Percentiles rank a stretch among this genome's conserved stretches.
Conservation (phyloP, 2,888 invertebrate species). For the Daptonema setosum region DNA sequence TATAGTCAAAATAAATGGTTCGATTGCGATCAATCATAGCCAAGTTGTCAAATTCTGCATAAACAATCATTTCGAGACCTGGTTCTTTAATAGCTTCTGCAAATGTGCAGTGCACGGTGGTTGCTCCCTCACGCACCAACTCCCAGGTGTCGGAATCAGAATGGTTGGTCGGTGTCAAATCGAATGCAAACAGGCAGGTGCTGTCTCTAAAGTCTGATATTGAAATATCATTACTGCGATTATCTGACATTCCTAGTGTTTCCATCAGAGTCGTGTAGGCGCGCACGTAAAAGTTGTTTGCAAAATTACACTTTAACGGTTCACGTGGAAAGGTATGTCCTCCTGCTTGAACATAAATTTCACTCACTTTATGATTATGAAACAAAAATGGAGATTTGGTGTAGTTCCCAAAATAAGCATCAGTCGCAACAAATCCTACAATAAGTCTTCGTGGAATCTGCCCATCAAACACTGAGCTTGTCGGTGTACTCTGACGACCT, state of each 20-base stretch:
- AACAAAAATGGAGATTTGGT: neutral
- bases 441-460: neutral
- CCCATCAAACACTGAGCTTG: neutral
- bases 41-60: slow-evolving; percentile 2
- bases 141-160: slow-evolving; percentile 2
- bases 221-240: too few relatives aligned
- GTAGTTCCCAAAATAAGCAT: neutral
- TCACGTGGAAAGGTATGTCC: neutral
- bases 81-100: neutral
- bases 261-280: neutral
- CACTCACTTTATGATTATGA: neutral
- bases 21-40: neutral
- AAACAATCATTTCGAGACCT: slow-evolving; percentile 1
- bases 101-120: neutral
- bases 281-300: neutral
- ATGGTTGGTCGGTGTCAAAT: neutral
- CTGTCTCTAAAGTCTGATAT: neutral
- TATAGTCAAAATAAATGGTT: slow-evolving; percentile 2
- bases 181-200: neutral
- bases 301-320: neutral
- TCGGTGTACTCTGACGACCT: neutral
- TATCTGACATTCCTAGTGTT: neutral
- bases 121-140: neutral
- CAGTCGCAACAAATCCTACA: neutral
- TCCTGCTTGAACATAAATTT: neutral